Conservation (phyloP, 1,140 invertebrate genomes). For the Drosophila malerkotliana region DNA sequence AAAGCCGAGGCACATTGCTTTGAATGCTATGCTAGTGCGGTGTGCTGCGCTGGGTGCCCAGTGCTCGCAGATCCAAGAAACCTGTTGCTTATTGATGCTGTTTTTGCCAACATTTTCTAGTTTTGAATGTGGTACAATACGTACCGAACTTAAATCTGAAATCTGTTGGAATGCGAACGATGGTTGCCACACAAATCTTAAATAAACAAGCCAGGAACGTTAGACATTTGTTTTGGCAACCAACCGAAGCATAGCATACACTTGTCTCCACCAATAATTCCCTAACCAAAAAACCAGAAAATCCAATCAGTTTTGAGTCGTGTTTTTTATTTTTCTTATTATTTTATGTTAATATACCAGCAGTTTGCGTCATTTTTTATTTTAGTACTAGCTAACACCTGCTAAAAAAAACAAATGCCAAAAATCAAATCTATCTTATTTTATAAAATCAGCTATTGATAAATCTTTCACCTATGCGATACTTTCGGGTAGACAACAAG, state of each 20-base stretch:
- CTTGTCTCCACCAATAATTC: constrained; percentile 1
- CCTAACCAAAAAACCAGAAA: constrained; percentile 5
- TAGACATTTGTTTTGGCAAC: constrained; percentile 2
- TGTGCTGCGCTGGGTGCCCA: constrained; percentile 6
- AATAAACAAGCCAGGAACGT: constrained; percentile 43
- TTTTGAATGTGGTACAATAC: constrained; percentile 65
- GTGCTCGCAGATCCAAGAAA: constrained; percentile 56
- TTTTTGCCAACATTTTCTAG: constrained; percentile 59
- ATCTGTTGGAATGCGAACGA: constrained; percentile 59
- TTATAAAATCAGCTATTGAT: background rate
- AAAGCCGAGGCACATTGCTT: constrained; percentile 51
- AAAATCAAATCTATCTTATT: background rate
- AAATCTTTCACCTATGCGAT: background rate
- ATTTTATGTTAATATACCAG: constrained; percentile 1
- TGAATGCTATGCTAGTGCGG: constrained; percentile 16
- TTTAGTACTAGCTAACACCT: background rate
- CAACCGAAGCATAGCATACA: constrained; percentile 12
- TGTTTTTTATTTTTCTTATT: background rate
- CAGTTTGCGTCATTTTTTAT: background rate
- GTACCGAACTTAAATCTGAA: constrained; percentile 60
- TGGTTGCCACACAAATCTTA: constrained; percentile 53
- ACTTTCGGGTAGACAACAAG: background rate
- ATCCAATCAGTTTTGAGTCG: background rate
- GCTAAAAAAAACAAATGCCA: background rate
- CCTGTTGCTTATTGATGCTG: constrained; percentile 64